Percentiles rank a stretch among this genome's conserved stretches.
phyloP scores from a whole-genome alignment of 1,140 invertebrate species.

The Caenorhabditis brenneri region DNA sequence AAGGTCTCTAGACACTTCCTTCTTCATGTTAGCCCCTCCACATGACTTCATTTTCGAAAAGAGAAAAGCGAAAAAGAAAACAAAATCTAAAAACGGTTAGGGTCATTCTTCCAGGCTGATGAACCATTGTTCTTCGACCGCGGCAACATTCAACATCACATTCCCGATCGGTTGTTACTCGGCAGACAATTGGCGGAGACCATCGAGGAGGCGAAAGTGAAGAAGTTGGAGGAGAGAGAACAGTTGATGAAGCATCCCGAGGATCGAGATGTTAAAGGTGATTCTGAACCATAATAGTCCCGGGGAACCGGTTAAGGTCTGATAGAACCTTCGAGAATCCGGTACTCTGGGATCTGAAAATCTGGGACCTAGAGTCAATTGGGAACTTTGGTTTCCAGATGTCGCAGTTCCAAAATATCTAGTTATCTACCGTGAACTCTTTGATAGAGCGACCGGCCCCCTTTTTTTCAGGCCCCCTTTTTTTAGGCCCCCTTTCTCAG shows the following conservation, averaged over 20 bases:
- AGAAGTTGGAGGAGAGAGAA: conserved; percentile 17
- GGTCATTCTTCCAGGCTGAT: conserved; percentile 21
- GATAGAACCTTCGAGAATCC: too few relatives aligned
- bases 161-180: background rate
- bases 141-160: conserved; percentile 20
- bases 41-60: too few relatives aligned
- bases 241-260: conserved; percentile 43
- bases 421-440: too few relatives aligned
- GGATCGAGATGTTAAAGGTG: conserved; percentile 46
- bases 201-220: conserved; percentile 2
- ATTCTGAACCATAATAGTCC: background rate
- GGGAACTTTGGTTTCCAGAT: too few relatives aligned
- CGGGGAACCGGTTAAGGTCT: too few relatives aligned
- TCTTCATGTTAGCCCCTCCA: too few relatives aligned
- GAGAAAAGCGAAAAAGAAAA: background rate
- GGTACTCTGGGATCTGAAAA: too few relatives aligned
- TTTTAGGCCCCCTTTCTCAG: too few relatives aligned
- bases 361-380: too few relatives aligned
- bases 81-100: background rate
- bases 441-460: too few relatives aligned
- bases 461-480: too few relatives aligned
- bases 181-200: background rate
- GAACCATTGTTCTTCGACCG: conserved; percentile 45
- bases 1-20: background rate
- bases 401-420: too few relatives aligned